Evolutionary conservation across 2,113 vertebrate genomes (phyloP), one percentile per base, ranked within the genome.

Genomic region (Prunella fulvescens): DNA sequence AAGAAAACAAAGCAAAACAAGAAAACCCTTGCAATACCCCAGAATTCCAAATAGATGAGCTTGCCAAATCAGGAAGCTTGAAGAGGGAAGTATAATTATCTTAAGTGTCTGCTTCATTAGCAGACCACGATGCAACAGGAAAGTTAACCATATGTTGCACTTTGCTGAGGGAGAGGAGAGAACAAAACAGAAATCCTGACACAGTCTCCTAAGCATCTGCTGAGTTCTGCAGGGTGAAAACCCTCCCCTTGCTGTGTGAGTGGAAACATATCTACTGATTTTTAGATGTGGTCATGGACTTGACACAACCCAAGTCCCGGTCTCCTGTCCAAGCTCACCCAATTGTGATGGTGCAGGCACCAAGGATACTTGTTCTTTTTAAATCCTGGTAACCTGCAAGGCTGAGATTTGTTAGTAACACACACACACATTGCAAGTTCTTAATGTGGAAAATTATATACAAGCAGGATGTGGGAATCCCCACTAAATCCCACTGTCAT

Each of bases 1-100:
- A 86, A 89, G 58, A 54, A 92, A 97, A 95, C 10, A 84, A 95
- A 94, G 95, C 96, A 62, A 10, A 76, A 79, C 83, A 24, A 15
- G 15, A 9, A 28, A 12, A 18, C 45, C 67, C 66, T 83, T 92
- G 65, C 92, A 61, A 65, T 81, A 42, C 51, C 54, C 24, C 12
- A 69, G 80, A 95, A 88, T 86, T 81, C 74, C 81, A 48, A 51
- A 86, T 23, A 81, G 77, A 94, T 84, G 86, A 91, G 81, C 60
- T 76, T 91, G 93, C 82, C 76, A 81, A 73, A 90, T 69, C 76
- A 83, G 31, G 67, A 58, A 78, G 45, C 47, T 90, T 44, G 76
- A 70, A 92, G 50, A 90, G 89, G 69, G 81, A 88, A 83, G 39
- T 28, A 40, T 53, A 81, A 92, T 94, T 95, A 91, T 57, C 44